Base-by-base conservation (phyloP, 1,140 invertebrate species). In the Leptinotarsa texana region DNA sequence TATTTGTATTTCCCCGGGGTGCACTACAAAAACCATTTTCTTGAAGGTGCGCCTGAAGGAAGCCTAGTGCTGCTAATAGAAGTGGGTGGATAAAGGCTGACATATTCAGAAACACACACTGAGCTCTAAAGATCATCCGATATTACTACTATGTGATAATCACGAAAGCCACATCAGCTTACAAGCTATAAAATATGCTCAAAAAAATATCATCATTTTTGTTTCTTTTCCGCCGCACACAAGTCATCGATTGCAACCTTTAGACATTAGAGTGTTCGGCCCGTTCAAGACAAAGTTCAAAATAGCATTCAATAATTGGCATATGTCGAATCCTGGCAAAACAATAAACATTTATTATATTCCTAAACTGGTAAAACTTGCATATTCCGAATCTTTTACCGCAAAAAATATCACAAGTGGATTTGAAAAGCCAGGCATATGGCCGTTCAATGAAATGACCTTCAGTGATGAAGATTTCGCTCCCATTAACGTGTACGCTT, bases 191-290 rank as follows among this genome's bases (percentile, higher is more conserved):
- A 84, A 61, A 63, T 73, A 71, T 27, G n/a, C 8, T 24, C 21
- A 80, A 61, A 75, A 85, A 22, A 79, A 84, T 79, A 79, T 80
- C 84, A 79, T 86, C 18, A 73, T 86, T 13, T 79, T 84, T 21
- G 74, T 86, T 6, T 79, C 85, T 21, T 82, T 82, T 74, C 83
- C 71, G 13, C 82, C 84, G 61, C 83, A 85, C 72, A 80, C 77
- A 72, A 83, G 82, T 21, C 86, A 87, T 74, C 79, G 81, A 74
- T 67, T 87, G 33, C 85, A 87, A 75, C 84, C 84, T 4, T 74
- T 86, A n/a, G 84, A 86, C 76, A 80, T 82, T 8, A 70, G 68
- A 5, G 75, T 84, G 48, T 84, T 82, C 77, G 79, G 76, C 57
- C 84, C 83, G 13, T 78, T 85, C 27, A 85, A 79, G 68, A 63